phyloP scores from a whole-genome alignment of 2,797 vertebrate genomes.

The Coregonus sp. region DNA sequence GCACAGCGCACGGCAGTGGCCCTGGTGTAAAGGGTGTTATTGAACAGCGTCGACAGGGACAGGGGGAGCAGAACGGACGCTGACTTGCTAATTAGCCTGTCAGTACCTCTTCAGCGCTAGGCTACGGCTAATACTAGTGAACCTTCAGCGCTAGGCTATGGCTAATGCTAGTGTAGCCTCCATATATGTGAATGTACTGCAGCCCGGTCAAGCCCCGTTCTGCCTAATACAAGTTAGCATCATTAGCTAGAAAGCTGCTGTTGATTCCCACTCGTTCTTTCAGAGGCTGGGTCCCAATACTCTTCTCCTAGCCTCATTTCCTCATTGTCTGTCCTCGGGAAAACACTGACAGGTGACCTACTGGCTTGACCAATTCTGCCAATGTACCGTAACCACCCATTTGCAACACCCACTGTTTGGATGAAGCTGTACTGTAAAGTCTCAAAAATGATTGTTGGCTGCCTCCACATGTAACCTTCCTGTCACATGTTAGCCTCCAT shows the following conservation, averaged over 20 bases:
- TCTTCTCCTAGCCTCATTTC: neutral
- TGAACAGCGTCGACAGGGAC: neutral
- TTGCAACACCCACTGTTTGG: neutral
- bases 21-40: conserved; percentile 31
- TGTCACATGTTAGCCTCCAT: neutral
- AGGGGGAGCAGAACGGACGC: neutral
- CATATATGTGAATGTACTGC: neutral
- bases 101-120: conserved; percentile 16
- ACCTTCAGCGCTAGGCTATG: neutral
- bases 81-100: conserved; percentile 47
- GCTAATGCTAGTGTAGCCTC: no score
- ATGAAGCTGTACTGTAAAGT: neutral
- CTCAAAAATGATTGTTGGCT: neutral
- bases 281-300: conserved; percentile 15
- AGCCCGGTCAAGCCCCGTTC: neutral
- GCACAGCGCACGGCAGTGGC: conserved; percentile 7
- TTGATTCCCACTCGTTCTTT: conserved; percentile 16
- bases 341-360: conserved; percentile 45
- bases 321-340: neutral
- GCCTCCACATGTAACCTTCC: neutral
- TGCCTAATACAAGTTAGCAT: neutral
- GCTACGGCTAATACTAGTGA: conserved; percentile 1
- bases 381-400: neutral
- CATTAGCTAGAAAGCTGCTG: no score
- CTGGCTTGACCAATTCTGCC: neutral